These are phyloP conservation scores for Uromys caudimaculatus DNA, from an alignment of 2,797 vertebrate species.

Conservation along the genomic window DNA sequence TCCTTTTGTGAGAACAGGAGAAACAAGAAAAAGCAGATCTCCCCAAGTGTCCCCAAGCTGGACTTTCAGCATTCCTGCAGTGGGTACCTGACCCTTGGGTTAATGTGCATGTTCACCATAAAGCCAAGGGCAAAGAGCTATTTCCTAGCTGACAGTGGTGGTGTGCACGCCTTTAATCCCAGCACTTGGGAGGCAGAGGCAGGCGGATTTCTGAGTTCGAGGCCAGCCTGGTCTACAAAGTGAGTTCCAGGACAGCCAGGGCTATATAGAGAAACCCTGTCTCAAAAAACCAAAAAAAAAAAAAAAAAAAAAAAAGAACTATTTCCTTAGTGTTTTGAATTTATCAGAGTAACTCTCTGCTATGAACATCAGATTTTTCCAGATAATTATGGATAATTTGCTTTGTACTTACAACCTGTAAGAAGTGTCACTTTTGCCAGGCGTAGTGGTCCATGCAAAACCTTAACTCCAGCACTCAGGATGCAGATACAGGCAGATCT, in stretches of 20 bases:
- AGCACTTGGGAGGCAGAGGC: no score
- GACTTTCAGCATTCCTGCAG: neutral
- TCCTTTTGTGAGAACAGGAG: conserved; percentile 42
- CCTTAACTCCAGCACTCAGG: neutral
- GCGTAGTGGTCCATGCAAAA: neutral
- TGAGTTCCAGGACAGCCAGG: no score
- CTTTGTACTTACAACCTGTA: neutral
- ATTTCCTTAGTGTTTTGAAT: conserved; percentile 15
- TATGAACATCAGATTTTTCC: neutral
- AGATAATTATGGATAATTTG: conserved; percentile 31
- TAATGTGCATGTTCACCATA: neutral
- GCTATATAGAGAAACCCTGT: no score
- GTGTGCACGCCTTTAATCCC: no score
- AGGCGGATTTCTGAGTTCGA: no score
- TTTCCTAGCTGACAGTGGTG: no score
- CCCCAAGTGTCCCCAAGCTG: neutral
- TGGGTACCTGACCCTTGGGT: neutral
- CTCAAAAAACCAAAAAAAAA: no score
- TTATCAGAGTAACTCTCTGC: neutral
- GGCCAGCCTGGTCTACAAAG: no score
- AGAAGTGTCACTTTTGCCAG: neutral
- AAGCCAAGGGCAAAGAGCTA: neutral
- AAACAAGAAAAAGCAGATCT: neutral
- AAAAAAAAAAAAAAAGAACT: no score
- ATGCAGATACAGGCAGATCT: neutral